Evolutionary conservation across 2,797 vertebrate genomes (phyloP).

Genomic region (Luscinia luscinia): DNA sequence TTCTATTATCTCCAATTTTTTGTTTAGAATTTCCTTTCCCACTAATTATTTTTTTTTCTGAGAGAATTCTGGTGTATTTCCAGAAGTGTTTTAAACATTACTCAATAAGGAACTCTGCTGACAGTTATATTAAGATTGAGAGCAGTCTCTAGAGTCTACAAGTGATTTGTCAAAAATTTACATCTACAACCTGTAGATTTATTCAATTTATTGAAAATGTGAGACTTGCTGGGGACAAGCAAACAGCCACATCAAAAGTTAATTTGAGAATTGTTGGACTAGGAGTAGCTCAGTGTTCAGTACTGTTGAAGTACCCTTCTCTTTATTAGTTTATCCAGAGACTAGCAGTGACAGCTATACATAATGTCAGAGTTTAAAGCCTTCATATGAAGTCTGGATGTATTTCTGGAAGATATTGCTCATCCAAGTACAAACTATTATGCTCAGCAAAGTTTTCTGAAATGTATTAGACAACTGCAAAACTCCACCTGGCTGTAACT

Average conservation of each 20-base stretch:
- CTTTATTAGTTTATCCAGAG: neutral
- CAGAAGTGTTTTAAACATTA: neutral
- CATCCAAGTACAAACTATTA: neutral
- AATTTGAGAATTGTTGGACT: neutral
- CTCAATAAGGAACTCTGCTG: neutral
- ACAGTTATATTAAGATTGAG: neutral
- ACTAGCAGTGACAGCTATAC: neutral
- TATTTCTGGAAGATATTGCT: neutral
- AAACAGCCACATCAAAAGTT: neutral
- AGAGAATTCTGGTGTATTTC: neutral
- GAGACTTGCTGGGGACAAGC: neutral
- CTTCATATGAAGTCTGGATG: neutral
- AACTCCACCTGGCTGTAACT: neutral
- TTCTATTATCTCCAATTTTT: neutral
- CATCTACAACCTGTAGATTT: neutral
- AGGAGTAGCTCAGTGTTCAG: neutral
- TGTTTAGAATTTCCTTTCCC: neutral
- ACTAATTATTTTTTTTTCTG: neutral
- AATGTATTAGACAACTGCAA: neutral
- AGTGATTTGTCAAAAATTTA: neutral
- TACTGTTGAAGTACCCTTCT: accelerated
- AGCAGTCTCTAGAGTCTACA: neutral
- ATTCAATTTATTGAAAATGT: neutral
- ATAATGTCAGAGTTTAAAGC: neutral
- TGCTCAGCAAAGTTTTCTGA: neutral